phyloP scores from a whole-genome alignment of 2,797 vertebrate species.

The Pangasius larnaudii region DNA sequence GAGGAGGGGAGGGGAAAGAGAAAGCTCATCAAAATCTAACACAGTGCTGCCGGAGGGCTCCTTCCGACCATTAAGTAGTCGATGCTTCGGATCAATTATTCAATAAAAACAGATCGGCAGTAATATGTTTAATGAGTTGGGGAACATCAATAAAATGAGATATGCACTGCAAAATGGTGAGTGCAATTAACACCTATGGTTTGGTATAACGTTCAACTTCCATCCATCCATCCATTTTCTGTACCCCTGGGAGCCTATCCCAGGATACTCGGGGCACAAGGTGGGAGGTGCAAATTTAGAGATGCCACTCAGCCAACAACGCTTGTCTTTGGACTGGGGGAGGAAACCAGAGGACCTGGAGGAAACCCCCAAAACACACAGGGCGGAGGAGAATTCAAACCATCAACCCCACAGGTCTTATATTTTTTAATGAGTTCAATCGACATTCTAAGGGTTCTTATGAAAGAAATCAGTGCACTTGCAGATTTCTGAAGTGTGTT shows the following conservation, averaged over 20 bases:
- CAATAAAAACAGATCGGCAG: conserved; percentile 17
- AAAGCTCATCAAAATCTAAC: conserved; percentile 14
- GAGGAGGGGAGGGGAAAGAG: background rate
- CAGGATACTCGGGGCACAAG: too few relatives aligned
- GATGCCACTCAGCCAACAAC: too few relatives aligned
- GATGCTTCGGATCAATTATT: conserved; percentile 27
- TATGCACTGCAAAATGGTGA: background rate
- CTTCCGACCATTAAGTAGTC: conserved; percentile 44
- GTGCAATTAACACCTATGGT: background rate
- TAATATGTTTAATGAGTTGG: conserved; percentile 38
- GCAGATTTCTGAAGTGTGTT: background rate
- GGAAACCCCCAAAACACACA: too few relatives aligned
- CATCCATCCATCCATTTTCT: too few relatives aligned
- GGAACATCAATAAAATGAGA: conserved; percentile 21
- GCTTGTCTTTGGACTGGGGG: too few relatives aligned
- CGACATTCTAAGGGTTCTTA: background rate
- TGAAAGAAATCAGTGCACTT: background rate
- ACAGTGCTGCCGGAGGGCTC: background rate
- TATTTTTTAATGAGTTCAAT: background rate
- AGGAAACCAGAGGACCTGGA: too few relatives aligned
- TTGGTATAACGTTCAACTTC: too few relatives aligned
- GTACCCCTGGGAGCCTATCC: too few relatives aligned
- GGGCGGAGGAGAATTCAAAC: too few relatives aligned
- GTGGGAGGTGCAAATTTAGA: too few relatives aligned
- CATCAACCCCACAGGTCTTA: too few relatives aligned